These are phyloP conservation scores for Rhodophaea formosa DNA, from an alignment of 2,888 invertebrate species.

Conservation along the genomic window DNA sequence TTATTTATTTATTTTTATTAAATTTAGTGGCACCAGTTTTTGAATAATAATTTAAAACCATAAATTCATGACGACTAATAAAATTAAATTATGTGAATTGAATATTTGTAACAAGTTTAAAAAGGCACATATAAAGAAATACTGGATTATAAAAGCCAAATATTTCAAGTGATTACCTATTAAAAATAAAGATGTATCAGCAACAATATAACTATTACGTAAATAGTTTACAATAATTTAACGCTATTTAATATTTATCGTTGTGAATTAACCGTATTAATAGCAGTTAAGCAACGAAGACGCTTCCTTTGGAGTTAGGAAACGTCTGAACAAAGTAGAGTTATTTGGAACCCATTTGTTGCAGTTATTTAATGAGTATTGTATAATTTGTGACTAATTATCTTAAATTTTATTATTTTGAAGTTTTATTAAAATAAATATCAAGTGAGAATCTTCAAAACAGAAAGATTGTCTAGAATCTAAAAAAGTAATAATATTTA, in stretches of 20 bases:
- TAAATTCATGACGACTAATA: no score
- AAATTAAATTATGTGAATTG: no score
- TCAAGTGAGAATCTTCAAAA: no score
- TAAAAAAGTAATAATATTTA: no score
- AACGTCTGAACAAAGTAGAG: neutral
- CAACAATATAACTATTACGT: neutral
- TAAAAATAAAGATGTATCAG: constrained; percentile 4
- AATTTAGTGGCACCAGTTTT: no score
- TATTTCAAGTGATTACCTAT: neutral
- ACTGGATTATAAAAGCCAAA: no score
- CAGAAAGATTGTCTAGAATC: no score
- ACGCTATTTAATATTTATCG: constrained; percentile 7
- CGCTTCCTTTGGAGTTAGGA: constrained; percentile 14
- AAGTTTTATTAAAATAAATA: no score
- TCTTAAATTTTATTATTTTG: neutral
- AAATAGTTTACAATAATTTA: constrained; percentile 8
- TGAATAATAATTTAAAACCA: no score
- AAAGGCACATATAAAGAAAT: no score
- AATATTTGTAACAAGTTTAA: no score
- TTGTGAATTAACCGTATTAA: constrained; percentile 12
- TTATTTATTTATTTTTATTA: no score
- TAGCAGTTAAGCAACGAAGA: constrained; percentile 4
- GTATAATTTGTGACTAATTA: neutral
- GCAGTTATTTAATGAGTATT: neutral
- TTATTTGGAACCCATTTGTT: neutral